Percentiles rank a stretch among this genome's conserved stretches.
phyloP scores from a whole-genome alignment of 2,113 vertebrate genomes.

The Verasper variegatus region DNA sequence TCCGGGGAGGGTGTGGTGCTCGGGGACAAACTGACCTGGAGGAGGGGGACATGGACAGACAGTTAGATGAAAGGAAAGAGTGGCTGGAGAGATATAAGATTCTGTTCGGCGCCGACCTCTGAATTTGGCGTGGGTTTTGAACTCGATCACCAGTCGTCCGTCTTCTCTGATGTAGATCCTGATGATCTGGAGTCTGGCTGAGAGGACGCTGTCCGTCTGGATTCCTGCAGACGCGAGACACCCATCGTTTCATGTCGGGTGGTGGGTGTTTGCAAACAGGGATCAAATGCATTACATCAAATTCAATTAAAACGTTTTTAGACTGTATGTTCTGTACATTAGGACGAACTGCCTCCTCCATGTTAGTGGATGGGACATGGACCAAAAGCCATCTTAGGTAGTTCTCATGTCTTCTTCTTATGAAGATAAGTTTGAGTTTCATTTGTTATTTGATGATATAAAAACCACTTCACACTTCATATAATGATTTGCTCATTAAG shows the following conservation, averaged over 20 bases:
- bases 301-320: too few species aligned
- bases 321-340: too few species aligned
- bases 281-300: background rate
- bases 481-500: background rate
- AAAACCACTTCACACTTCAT: background rate
- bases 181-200: conserved; percentile 95
- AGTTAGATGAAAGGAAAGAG: too few species aligned
- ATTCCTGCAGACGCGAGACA: conserved; percentile 83
- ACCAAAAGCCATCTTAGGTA: too few species aligned
- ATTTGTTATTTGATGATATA: too few species aligned
- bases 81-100: too few species aligned
- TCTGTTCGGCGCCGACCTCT: conserved; percentile 82
- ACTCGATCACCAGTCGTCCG: conserved; percentile 95
- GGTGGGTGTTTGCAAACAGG: background rate
- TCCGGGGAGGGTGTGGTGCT: conserved; percentile 95
- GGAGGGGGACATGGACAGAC: background rate
- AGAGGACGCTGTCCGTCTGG: conserved; percentile 97
- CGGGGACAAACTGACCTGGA: conserved; percentile 94
- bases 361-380: too few species aligned
- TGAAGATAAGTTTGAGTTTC: too few species aligned
- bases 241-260: background rate
- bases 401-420: too few species aligned
- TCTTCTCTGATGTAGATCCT: conserved; percentile 97
- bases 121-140: conserved; percentile 98
- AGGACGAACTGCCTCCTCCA: too few species aligned